phyloP scores from a whole-genome alignment of 2,797 vertebrate species.

The Acanthornis magna region DNA sequence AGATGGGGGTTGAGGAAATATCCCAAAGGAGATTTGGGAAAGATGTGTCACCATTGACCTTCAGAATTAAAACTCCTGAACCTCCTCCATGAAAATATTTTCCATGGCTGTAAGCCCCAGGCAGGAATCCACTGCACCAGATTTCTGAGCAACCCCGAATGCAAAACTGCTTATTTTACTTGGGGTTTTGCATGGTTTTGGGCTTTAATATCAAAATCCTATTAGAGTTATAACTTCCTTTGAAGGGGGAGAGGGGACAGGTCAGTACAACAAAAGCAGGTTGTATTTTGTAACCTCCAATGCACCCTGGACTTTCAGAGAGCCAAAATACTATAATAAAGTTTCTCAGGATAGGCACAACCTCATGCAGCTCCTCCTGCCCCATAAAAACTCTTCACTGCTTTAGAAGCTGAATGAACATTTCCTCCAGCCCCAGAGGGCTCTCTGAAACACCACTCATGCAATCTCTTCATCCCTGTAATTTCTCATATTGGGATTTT shows the following conservation, averaged over 20 bases:
- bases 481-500: background rate
- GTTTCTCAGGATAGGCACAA: background rate
- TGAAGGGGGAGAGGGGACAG: background rate
- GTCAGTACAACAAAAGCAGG: constrained; percentile 14
- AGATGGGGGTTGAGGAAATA: background rate
- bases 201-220: constrained; percentile 50
- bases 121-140: background rate
- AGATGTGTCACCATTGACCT: accelerated
- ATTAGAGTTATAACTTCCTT: constrained; percentile 34
- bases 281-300: background rate
- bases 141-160: background rate
- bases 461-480: background rate
- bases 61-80: background rate
- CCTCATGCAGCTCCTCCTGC: background rate
- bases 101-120: background rate
- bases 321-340: background rate
- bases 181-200: background rate
- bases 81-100: background rate
- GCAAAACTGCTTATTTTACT: background rate
- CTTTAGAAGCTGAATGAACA: background rate
- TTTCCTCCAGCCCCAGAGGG: background rate
- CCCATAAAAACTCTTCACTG: background rate
- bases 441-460: background rate
- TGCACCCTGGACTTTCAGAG: background rate
- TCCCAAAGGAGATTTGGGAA: background rate